Conservation (phyloP, 2,888 invertebrate genomes). For the Eulithis testata region DNA sequence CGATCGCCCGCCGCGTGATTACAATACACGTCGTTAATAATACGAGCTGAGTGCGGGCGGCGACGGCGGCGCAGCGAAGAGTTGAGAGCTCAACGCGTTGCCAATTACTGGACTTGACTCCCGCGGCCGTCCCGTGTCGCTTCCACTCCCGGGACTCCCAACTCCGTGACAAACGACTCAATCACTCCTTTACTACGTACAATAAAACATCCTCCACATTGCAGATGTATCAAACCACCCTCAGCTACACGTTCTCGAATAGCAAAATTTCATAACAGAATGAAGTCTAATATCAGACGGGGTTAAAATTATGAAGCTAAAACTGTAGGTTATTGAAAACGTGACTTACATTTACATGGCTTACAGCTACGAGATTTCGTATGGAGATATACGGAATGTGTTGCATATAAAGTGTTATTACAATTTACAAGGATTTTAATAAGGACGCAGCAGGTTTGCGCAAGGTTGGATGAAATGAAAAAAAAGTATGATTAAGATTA, state of each 20-base stretch:
- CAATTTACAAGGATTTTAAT: constrained; percentile 45
- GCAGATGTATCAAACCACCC: constrained; percentile 31
- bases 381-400: constrained; percentile 55
- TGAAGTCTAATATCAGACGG: constrained; percentile 80
- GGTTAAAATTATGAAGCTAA: constrained; percentile 84
- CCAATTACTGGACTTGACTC: constrained; percentile 52
- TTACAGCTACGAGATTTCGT: constrained; percentile 70
- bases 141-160: constrained; percentile 25
- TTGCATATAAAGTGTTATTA: constrained; percentile 47
- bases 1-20: constrained; percentile 84
- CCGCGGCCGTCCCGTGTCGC: constrained; percentile 15
- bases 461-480: constrained; percentile 34
- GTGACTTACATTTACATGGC: constrained; percentile 83
- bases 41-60: constrained; percentile 68
- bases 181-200: constrained; percentile 34
- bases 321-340: constrained; percentile 84
- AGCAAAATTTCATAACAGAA: constrained; percentile 77
- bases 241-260: constrained; percentile 38
- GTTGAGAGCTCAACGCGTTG: constrained; percentile 52
- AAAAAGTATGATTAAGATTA: constrained; percentile 33
- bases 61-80: constrained; percentile 41
- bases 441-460: constrained; percentile 40
- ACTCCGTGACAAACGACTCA: constrained; percentile 44
- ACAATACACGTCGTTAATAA: constrained; percentile 85
- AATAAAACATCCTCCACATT: constrained; percentile 27